Base-by-base conservation (phyloP, 2,888 invertebrate species). In the Myopa testacea region DNA sequence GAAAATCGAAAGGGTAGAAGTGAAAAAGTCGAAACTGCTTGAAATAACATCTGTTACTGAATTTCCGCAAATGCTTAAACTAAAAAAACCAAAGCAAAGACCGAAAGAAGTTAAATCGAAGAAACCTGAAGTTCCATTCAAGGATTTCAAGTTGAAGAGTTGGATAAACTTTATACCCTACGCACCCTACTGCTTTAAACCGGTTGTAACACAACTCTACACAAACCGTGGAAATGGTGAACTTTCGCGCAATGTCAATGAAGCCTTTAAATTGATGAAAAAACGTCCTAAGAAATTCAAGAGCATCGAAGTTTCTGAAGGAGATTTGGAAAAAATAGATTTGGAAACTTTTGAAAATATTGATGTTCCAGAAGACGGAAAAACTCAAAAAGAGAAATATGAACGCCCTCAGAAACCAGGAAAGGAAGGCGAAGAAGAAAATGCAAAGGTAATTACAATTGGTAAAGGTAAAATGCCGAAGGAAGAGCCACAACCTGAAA, bases 141-240 rank as follows among this genome's bases (percentile, higher is more conserved):
- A 93, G 0, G 94, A 93, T 87, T 90, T 94, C 74, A 91, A 93
- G 84, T 88, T 95, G 0, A 94, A 93, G 84, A 95, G 95, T 86
- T 91, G 93, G 81, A 93, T 95, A n/a, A 91, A 89, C 63, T 91
- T 91, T 82, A 87, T 89, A 70, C 93, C 93, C 79, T 94, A 92
- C 90, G 93, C 94, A 16, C 92, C 94, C 4, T 88, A 91, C 79
- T 87, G 85, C 67, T 88, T 86, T 81, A 86, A 85, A 7, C 84
- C 79, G 12, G 78, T 71, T 7, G 78, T 83, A 72, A 84, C 82
- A 0, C 81, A 83, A 0, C 78, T 84, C 19, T 91, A 92, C 77
- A 91, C 91, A 67, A 84, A 92, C 67, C 91, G 92, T 81, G 91
- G 92, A 85, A 91, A 91, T 83, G 94, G 93, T 67, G 91, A 93